Evolutionary conservation across 2,113 vertebrate species (phyloP), one percentile per base, ranked within the genome.

Genomic region (Ceyx melanurus): DNA sequence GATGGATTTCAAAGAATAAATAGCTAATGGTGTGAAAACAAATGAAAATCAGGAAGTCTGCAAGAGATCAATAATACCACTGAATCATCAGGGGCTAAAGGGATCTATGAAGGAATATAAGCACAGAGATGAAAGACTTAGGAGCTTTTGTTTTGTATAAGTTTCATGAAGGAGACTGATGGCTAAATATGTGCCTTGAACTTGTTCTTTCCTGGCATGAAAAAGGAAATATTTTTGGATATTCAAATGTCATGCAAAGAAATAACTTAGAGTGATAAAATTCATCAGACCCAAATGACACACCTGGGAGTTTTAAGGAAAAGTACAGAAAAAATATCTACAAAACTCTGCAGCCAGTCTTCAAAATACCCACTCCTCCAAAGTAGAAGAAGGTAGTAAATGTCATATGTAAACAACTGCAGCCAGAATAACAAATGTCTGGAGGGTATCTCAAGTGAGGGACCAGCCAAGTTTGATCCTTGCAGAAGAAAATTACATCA

Each of bases 21-120:
- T 70, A 82, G 37, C 62, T 91, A 73, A 70, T 73, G 37, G 31
- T 85, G 42, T 85, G 71, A 94, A 92, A 94, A 82, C 19, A 94
- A 91, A 88, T 70, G 25, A 62, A 84, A 89, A 82, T 82, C 31
- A 76, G 50, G 9, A 71, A 91, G 74, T 43, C n/a, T 73, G 78
- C 64, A 89, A 82, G 28, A 85, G 45, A 91, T 85, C 74, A 79
- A 89, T 82, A 87, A 87, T 73, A 76, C 10, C 50, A 72, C 40
- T 91, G 89, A 93, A 86, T 88, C 68, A 71, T 77, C 51, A 78
- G 40, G 9, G 16, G 9, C 42, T 73, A 77, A 91, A 70, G 11
- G 37, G 23, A 54, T 82, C 42, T 73, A 7, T 79, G 61, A 71
- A 92, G 31, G 33, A 46, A 43, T 71, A 64, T 25, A 64, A 61